Conservation (phyloP, 1,140 invertebrate species). For the Semibalanus balanoides region DNA sequence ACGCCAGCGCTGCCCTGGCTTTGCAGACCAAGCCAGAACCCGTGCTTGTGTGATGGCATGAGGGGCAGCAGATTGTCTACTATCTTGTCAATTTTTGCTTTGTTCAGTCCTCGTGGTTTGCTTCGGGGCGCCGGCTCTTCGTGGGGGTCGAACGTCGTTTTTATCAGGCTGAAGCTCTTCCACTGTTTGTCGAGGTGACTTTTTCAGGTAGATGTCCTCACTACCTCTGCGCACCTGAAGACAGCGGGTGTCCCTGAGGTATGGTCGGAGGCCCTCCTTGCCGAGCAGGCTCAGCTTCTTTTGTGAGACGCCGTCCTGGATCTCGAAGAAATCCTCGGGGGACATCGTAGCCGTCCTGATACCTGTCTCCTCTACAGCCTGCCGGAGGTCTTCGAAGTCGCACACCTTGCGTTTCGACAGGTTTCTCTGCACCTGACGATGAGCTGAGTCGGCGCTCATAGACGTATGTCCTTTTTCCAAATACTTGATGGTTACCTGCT, state of each 20-base stretch:
- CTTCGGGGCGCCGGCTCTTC: background rate
- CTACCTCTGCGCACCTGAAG: background rate
- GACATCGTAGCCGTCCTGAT: background rate
- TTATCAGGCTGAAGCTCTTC: background rate
- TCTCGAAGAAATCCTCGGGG: background rate
- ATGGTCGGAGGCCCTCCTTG: background rate
- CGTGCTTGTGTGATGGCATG: background rate
- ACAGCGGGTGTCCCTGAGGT: background rate
- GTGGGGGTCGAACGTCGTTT: background rate
- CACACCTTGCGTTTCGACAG: background rate
- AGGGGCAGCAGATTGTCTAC: background rate
- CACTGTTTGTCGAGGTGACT: background rate
- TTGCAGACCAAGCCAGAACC: background rate
- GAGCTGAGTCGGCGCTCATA: background rate
- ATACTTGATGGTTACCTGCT: background rate
- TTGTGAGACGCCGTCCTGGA: background rate
- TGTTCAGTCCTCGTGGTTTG: background rate
- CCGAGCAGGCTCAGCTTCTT: background rate
- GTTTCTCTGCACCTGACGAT: background rate
- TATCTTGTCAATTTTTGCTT: background rate
- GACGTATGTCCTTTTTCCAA: background rate
- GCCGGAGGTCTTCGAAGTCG: background rate
- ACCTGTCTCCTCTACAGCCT: background rate
- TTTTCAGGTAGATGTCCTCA: background rate
- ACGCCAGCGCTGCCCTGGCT: background rate